Base-by-base conservation (phyloP, 2,888 invertebrate species). In the Podotricha telesiphe region DNA sequence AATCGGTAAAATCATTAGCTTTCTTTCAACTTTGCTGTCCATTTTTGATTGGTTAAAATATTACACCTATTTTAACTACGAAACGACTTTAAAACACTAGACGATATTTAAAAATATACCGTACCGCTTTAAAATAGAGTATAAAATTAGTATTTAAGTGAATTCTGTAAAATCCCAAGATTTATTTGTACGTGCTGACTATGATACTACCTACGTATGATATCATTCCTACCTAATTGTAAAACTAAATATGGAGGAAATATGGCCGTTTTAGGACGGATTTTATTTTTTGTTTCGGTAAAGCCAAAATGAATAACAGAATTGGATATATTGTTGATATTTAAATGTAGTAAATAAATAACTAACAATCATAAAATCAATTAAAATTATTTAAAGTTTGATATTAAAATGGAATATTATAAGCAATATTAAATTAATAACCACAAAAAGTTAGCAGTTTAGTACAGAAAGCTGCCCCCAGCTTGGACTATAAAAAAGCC, bases 1-100 rank as follows among this genome's bases (percentile, higher is more conserved):
- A 70, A 67, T 70, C 58, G 59, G 67, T 67, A 67, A 67, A 70
- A 61, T 63, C 63, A 53, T 67, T 59, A 64, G 59, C 67, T 70
- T 70, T 70, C 70, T 70, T 65, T 40, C 40, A 48, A 56, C 65
- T 40, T 62, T 17, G 55, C 28, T 62, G 65, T 55, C 37, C 13
- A 1, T 40, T 22, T 69, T 22, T 50, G 61, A 69, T 69, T 69
- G 69, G 69, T 61, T 65, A 28, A 62, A 17, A 55, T n/a, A 37
- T 55, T 8, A 34, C 19, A 13, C 1, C 13, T 8, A 19, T 56
- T 28, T 34, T 47, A 62, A 61, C 34, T 61, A 1, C 6, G n/a
- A 51, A 62, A 61, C 1, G 11, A 48, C 48, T 17, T 62, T 56
- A 56, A 42, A 42, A 2, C 28, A 1, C 1, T 45, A 11, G 6